Percentiles rank a stretch among this genome's conserved stretches.
These are phyloP conservation scores for Cygnus olor DNA, from an alignment of 2,797 vertebrate genomes.

Conservation along the genomic window DNA sequence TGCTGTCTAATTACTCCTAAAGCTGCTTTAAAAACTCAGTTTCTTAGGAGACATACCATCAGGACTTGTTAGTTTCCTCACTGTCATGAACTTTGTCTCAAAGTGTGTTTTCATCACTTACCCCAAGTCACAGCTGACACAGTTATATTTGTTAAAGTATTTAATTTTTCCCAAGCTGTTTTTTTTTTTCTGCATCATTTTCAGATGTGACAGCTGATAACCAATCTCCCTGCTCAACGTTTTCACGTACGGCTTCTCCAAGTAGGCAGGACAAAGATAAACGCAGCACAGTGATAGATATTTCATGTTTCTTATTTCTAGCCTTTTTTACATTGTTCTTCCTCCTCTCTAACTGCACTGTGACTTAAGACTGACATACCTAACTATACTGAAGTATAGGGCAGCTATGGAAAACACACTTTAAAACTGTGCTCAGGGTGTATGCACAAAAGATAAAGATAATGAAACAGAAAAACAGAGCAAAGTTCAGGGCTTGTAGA, in stretches of 20 bases:
- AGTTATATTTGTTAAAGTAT: not conserved
- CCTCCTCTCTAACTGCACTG: not conserved
- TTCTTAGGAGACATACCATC: not conserved
- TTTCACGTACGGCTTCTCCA: not conserved
- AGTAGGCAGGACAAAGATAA: not conserved
- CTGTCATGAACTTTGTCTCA: not conserved
- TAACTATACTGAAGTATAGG: not conserved
- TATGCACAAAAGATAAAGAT: not conserved
- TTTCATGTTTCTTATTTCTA: not conserved
- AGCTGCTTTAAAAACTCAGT: not conserved
- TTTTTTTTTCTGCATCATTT: accelerated
- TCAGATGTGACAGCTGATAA: not conserved
- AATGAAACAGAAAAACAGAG: not conserved
- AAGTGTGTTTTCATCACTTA: not conserved
- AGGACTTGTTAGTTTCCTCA: not conserved
- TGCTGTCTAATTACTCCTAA: not conserved
- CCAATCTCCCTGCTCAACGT: not conserved
- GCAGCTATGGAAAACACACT: not conserved
- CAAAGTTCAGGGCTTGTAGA: not conserved
- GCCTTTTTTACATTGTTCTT: not conserved
- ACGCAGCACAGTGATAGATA: not conserved
- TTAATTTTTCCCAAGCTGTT: not conserved
- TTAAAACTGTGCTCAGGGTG: not conserved
- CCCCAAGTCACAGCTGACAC: not conserved
- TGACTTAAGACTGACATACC: not conserved